These are phyloP conservation scores for Atrina japonica DNA, from an alignment of 2,888 invertebrate species.

Conservation along the genomic window DNA sequence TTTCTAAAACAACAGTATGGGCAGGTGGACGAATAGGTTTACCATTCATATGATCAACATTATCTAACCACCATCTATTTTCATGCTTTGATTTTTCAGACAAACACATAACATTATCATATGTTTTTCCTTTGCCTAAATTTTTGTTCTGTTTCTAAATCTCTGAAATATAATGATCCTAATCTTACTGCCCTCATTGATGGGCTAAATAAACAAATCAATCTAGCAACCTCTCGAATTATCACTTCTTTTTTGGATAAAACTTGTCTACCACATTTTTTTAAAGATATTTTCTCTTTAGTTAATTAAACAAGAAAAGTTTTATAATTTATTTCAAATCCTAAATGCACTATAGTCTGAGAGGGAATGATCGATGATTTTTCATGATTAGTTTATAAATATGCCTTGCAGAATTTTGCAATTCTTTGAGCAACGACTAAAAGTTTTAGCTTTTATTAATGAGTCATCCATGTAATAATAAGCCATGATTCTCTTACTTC, in stretches of 20 bases:
- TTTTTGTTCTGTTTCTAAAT: conserved; percentile 14
- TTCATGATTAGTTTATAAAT: conserved; percentile 41
- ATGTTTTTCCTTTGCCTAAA: conserved; percentile 1
- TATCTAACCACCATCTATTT: conserved; percentile 7
- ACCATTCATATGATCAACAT: too few relatives aligned
- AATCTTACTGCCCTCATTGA: too few relatives aligned
- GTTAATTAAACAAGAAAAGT: conserved; percentile 39
- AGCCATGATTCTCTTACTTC: too few relatives aligned
- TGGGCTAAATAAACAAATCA: conserved; percentile 10
- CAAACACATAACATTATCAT: background rate
- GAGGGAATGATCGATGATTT: too few relatives aligned
- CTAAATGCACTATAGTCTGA: conserved; percentile 39
- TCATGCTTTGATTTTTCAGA: conserved; percentile 2
- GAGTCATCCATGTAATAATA: too few relatives aligned
- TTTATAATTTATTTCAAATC: conserved; percentile 42
- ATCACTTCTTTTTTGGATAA: conserved; percentile 19
- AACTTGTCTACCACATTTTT: too few relatives aligned
- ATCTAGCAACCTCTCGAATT: conserved; percentile 10
- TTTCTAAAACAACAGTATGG: too few relatives aligned
- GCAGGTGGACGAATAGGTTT: too few relatives aligned
- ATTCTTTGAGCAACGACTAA: conserved; percentile 35
- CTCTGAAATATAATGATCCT: too few relatives aligned
- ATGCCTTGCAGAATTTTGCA: too few relatives aligned
- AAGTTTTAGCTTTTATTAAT: too few relatives aligned
- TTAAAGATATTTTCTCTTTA: too few relatives aligned